A percentile compares a stretch with the other conserved stretches of the same genome.
Conservation (phyloP, 2,888 invertebrate genomes). For the Homarus gammarus region DNA sequence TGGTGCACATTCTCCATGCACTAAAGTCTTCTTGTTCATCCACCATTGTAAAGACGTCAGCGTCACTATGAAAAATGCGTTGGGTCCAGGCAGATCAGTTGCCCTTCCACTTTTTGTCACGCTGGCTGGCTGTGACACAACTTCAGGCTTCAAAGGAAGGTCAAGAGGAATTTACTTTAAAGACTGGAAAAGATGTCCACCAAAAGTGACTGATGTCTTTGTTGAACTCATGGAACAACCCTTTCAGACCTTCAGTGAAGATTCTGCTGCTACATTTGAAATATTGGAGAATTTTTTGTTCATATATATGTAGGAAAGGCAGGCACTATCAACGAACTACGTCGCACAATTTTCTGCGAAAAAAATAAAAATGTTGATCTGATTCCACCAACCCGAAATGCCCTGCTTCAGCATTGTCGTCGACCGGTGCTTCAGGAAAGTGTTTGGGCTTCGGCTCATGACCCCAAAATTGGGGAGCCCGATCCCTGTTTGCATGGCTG, state of each 20-base stretch:
- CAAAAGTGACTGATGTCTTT: not conserved
- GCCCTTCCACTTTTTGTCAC: not conserved
- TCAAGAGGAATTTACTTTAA: slow-evolving; percentile 19
- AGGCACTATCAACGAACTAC: slow-evolving; percentile 4
- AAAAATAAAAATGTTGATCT: too few relatives aligned
- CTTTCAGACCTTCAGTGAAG: slow-evolving; percentile 13
- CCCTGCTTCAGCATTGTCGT: not conserved
- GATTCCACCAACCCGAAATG: too few relatives aligned
- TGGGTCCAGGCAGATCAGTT: too few relatives aligned
- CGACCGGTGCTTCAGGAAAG: slow-evolving; percentile 18
- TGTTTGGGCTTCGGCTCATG: slow-evolving; percentile 20
- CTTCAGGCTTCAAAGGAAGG: not conserved
- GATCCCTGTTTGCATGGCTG: not conserved
- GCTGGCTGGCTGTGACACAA: not conserved
- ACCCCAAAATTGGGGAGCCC: too few relatives aligned
- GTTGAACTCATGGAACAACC: not conserved
- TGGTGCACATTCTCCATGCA: not conserved
- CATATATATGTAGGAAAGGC: slow-evolving; percentile 2
- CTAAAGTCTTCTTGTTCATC: too few relatives aligned
- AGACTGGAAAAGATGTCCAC: slow-evolving; percentile 19
- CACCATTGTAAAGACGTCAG: not conserved
- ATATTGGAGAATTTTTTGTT: slow-evolving; percentile 2
- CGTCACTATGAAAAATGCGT: not conserved
- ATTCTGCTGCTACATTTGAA: not conserved
- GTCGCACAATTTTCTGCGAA: not conserved